Conservation (phyloP, 2,113 vertebrate genomes). For the Carassius gibelio region DNA sequence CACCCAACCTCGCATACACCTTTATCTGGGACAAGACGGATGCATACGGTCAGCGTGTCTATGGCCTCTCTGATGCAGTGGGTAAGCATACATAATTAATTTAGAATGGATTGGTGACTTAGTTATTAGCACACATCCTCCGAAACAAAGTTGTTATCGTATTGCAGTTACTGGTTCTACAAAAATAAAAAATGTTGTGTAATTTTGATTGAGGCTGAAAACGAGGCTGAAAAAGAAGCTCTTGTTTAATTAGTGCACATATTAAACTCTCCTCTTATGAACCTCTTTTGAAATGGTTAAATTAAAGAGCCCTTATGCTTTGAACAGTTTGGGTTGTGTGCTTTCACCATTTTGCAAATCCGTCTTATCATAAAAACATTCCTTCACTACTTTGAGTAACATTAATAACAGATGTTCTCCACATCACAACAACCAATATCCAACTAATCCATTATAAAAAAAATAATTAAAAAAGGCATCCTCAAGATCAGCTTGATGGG, state of each 20-base stretch:
- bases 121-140: background rate
- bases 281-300: background rate
- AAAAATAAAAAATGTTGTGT: background rate
- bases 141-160: background rate
- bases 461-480: background rate
- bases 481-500: background rate
- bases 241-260: background rate
- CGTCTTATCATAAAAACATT: background rate
- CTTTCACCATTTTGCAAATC: background rate
- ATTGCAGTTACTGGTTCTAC: background rate
- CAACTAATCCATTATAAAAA: background rate
- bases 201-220: background rate
- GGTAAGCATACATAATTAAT: conserved; percentile 78
- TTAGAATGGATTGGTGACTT: background rate
- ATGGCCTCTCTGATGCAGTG: conserved; percentile 93
- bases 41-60: conserved; percentile 94
- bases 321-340: background rate
- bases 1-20: conserved; percentile 94
- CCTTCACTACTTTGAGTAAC: background rate
- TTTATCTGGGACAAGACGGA: conserved; percentile 99
- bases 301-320: background rate
- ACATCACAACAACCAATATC: background rate
- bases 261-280: conserved; percentile 23
- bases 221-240: too few species aligned
- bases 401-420: background rate